Evolutionary conservation across 1,140 invertebrate species (phyloP).

Genomic region (Diorhabda sublineata): DNA sequence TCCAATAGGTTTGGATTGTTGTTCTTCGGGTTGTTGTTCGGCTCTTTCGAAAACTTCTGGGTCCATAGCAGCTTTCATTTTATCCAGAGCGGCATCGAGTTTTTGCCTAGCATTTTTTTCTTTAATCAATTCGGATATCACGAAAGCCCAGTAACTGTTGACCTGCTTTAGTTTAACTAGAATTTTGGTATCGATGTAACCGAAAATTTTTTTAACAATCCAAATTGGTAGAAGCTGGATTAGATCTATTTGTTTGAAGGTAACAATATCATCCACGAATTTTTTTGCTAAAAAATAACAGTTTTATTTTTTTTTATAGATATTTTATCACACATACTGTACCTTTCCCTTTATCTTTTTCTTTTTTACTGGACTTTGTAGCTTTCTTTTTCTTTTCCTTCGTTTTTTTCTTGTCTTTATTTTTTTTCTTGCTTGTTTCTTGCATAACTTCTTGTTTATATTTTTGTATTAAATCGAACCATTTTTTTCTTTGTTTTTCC

Average conservation of each 20-base stretch:
- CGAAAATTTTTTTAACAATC: constrained; percentile 32
- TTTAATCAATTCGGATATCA: constrained; percentile 23
- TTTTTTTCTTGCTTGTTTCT: constrained; percentile 4
- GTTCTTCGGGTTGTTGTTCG: background rate
- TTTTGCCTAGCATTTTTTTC: constrained; percentile 17
- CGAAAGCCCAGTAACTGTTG: constrained; percentile 28
- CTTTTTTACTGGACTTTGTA: background rate
- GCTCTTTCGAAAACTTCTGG: background rate
- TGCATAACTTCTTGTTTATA: constrained; percentile 21
- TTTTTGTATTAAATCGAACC: constrained; percentile 26
- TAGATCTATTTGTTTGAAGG: background rate
- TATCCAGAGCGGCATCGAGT: constrained; percentile 19
- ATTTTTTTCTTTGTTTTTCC: constrained; percentile 28
- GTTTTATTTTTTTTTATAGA: background rate
- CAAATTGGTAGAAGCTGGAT: constrained; percentile 30
- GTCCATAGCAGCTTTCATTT: constrained; percentile 15
- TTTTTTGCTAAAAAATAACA: background rate
- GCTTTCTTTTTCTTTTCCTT: constrained; percentile 12
- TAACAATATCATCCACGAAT: background rate
- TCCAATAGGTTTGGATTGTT: background rate
- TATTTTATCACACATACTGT: background rate
- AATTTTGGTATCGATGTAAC: constrained; percentile 27
- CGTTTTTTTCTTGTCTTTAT: constrained; percentile 12
- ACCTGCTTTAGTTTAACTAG: constrained; percentile 27
- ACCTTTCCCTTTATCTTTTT: constrained; percentile 5